Percentiles rank a stretch among this genome's conserved stretches.
phyloP scores from a whole-genome alignment of 2,797 vertebrate genomes.

The Falco berigora region DNA sequence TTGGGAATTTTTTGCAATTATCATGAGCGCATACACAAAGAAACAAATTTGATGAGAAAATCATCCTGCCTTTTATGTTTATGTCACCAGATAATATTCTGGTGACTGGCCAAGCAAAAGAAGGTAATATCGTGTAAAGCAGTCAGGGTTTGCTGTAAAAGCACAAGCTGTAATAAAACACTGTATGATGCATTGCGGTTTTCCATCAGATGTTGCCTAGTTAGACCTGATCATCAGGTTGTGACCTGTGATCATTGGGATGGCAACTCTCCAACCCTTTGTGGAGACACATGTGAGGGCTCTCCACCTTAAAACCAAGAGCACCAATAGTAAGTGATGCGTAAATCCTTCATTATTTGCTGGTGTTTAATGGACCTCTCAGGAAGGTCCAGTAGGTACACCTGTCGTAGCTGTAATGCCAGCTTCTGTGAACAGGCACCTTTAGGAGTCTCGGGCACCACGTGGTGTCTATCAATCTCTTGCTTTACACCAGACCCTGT shows the following conservation, averaged over 20 bases:
- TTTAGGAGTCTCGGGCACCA: neutral
- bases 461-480: neutral
- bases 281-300: slow-evolving; percentile 21
- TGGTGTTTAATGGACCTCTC: neutral
- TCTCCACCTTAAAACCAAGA: slow-evolving; percentile 7
- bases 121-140: neutral
- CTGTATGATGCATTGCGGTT: neutral
- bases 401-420: neutral
- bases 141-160: neutral
- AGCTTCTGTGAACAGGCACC: neutral
- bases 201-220: neutral
- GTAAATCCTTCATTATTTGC: neutral
- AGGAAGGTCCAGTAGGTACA: neutral
- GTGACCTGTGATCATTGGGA: neutral
- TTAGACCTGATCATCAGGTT: slow-evolving; percentile 4
- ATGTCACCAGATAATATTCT: neutral
- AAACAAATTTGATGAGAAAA: neutral
- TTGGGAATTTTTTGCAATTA: neutral
- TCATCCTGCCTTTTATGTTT: neutral
- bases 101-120: neutral
- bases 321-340: neutral
- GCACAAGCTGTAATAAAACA: neutral
- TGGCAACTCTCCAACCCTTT: slow-evolving; percentile 3
- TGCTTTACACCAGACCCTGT: neutral
- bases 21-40: neutral